Evolutionary conservation across 2,797 vertebrate species (phyloP).

Genomic region (Gymnopithys bicolor): DNA sequence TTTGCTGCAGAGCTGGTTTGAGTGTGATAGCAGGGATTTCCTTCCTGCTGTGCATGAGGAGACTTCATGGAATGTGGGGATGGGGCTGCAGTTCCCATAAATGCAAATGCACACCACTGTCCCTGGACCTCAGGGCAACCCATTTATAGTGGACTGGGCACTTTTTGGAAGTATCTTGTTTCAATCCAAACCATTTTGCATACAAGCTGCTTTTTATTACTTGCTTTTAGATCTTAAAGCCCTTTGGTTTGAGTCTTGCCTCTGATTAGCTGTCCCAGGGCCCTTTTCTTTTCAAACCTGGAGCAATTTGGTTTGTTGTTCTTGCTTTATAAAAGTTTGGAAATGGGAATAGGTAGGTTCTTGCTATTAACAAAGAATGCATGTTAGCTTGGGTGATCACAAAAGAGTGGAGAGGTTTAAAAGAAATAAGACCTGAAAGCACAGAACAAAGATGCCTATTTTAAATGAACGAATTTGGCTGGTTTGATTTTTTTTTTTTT

Average conservation of each 20-base stretch:
- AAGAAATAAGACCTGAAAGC: not conserved
- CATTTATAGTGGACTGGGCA: not conserved
- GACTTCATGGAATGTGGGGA: accelerated
- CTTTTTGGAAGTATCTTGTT: constrained; percentile 18
- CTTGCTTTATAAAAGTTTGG: not conserved
- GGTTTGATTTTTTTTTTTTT: not conserved
- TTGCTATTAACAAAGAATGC: not conserved
- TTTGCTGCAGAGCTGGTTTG: not conserved
- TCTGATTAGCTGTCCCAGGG: not conserved
- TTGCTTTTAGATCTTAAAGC: constrained; percentile 36
- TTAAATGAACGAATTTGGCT: not conserved
- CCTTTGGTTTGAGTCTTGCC: not conserved
- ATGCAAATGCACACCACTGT: not conserved
- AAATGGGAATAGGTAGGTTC: not conserved
- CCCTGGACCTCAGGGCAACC: not conserved
- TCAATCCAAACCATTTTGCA: not conserved
- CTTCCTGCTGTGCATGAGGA: not conserved
- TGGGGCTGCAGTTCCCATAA: not conserved
- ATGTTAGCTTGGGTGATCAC: not conserved
- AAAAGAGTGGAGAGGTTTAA: not conserved
- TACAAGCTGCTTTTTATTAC: constrained; percentile 61
- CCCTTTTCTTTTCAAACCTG: not conserved
- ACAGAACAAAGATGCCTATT: not conserved
- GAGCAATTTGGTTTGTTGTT: not conserved
- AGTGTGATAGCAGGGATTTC: not conserved